Evolutionary conservation across 2,888 invertebrate genomes (phyloP), one percentile per base, ranked within the genome.

Genomic region (Sphaeridia pumilis): DNA sequence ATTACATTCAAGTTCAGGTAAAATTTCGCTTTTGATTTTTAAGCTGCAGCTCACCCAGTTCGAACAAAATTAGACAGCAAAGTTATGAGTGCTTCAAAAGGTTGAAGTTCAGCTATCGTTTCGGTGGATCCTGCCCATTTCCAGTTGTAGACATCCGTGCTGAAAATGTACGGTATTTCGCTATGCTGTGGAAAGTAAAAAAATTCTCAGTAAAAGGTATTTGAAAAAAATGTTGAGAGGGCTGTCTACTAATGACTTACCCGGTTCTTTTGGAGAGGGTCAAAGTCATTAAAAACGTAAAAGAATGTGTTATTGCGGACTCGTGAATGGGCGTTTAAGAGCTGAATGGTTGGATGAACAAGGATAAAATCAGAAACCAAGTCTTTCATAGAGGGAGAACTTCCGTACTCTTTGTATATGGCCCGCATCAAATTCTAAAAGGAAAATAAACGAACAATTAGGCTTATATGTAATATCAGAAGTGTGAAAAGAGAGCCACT

Each of bases 121-220:
- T 58, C 49, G 22, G 45, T 49, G 3, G 55, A 54, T 25, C 58
- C 60, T 20, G 49, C 46, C 24, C 56, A 64, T 46, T 61, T 60
- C 61, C 61, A 64, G 25, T 55, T 53, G 56, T 60, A 64, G 26
- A 64, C 59, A 17, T 57, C 56, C n/a, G 46, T 54, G 25, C 59
- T 60, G 53, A 64, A 64, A 21, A 64, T 59, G 55, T 64, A 64
- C 0, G 64, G 58, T 22, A 64, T 55, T 53, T 64, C 64, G 28
- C 57, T 59, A 17, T 58, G 48, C 64, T 64, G n/a, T n/a, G n/a
- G n/a, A n/a, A 51, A 3, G 22, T 5, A 27, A 44, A 22, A 35
- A 51, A 12, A n/a, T 22, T 43, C 22, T 31, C n/a, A n/a, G n/a
- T n/a, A n/a, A n/a, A n/a, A n/a, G n/a, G n/a, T n/a, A n/a, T n/a